phyloP scores from a whole-genome alignment of 2,797 vertebrate species.

The Varecia variegata region DNA sequence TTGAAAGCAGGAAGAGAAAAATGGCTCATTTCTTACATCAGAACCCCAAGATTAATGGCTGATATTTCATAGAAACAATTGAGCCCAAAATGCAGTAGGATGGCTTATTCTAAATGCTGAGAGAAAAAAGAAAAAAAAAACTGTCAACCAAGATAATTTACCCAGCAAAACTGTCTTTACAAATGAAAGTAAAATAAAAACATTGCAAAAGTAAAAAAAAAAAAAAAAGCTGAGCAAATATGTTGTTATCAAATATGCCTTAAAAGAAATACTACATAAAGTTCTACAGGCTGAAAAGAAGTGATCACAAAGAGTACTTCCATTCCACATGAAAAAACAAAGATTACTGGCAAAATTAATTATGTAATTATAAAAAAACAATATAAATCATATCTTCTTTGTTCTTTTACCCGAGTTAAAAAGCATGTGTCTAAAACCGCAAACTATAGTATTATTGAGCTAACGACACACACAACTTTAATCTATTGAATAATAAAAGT shows the following conservation, averaged over 20 bases:
- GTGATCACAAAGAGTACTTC: neutral
- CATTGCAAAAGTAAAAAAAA: neutral
- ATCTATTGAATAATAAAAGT: neutral
- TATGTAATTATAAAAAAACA: neutral
- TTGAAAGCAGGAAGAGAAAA: neutral
- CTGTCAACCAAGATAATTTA: neutral
- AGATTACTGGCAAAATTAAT: neutral
- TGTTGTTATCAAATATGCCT: neutral
- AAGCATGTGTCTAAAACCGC: neutral
- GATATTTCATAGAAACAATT: neutral
- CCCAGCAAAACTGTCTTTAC: neutral
- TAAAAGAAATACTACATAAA: neutral
- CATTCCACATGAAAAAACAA: neutral
- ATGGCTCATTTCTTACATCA: neutral
- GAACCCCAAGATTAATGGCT: neutral
- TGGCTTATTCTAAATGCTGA: neutral
- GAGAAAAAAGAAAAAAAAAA: neutral
- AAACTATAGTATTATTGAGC: neutral
- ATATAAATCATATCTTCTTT: neutral
- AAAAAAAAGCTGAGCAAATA: neutral
- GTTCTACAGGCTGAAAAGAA: neutral
- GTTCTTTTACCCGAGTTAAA: neutral
- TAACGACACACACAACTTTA: neutral
- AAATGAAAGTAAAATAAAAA: neutral
- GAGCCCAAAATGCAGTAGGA: neutral